phyloP scores from a whole-genome alignment of 2,888 invertebrate species.

The Cataglyphis cursor region DNA sequence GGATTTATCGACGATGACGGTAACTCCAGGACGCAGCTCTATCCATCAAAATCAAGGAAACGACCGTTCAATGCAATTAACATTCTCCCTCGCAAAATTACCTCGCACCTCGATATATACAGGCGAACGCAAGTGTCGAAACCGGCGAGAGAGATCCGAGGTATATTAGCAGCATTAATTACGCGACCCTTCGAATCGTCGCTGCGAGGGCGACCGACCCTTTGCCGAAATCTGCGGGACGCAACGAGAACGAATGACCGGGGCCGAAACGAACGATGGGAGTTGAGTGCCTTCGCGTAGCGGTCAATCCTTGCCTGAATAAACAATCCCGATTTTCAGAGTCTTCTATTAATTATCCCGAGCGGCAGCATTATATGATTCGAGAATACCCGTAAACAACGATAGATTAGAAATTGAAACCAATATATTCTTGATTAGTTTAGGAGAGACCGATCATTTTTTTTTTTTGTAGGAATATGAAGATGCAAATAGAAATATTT shows the following conservation, averaged over 20 bases:
- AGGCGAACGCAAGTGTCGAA: slow-evolving; percentile 70
- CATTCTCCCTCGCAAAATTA: slow-evolving; percentile 66
- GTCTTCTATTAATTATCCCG: slow-evolving; percentile 81
- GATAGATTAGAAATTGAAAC: neutral
- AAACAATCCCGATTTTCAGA: slow-evolving; percentile 78
- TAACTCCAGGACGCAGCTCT: slow-evolving; percentile 26
- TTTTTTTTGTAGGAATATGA: neutral
- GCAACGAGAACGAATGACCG: slow-evolving; percentile 55
- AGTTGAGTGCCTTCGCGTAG: slow-evolving; percentile 76
- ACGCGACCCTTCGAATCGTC: slow-evolving; percentile 76
- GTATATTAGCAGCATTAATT: slow-evolving; percentile 83
- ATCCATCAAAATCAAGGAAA: slow-evolving; percentile 75
- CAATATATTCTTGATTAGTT: neutral
- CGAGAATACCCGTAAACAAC: neutral
- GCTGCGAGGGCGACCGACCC: slow-evolving; percentile 62
- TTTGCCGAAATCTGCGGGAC: slow-evolving; percentile 61
- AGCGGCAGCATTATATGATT: slow-evolving; percentile 18
- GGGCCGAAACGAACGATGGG: slow-evolving; percentile 65
- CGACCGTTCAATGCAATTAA: slow-evolving; percentile 72
- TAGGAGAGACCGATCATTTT: neutral
- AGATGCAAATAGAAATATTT: neutral
- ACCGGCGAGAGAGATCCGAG: slow-evolving; percentile 70
- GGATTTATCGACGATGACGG: slow-evolving; percentile 60
- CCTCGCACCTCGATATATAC: slow-evolving; percentile 48
- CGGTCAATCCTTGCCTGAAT: slow-evolving; percentile 81